Conservation (phyloP, 2,888 invertebrate genomes). For the Tetrapedia diversipes region DNA sequence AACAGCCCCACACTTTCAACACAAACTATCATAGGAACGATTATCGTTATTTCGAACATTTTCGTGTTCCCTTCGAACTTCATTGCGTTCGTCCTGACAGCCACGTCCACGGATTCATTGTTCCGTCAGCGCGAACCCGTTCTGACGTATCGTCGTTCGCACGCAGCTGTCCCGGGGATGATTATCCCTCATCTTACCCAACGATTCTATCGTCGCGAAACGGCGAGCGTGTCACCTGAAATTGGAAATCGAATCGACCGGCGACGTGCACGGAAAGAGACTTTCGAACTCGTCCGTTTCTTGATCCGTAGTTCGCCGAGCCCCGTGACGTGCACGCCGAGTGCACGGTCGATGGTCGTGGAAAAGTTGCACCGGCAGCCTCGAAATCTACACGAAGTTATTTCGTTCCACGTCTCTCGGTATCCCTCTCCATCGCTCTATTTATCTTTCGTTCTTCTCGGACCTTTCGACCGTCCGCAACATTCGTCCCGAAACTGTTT, state of each 20-base stretch:
- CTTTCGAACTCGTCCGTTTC: conserved; percentile 49
- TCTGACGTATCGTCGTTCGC: conserved; percentile 20
- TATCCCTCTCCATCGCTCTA: background rate
- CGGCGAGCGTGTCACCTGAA: conserved; percentile 48
- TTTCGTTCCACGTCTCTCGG: conserved; percentile 46
- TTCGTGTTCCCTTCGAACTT: too few species aligned
- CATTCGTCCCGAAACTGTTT: too few species aligned
- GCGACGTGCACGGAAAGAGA: conserved; percentile 9
- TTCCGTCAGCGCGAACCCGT: conserved; percentile 16
- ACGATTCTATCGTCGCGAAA: conserved; percentile 40
- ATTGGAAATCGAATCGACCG: conserved; percentile 60
- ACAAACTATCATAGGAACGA: background rate
- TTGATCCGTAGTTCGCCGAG: conserved; percentile 55
- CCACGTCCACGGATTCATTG: conserved; percentile 23
- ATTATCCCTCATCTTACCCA: conserved; percentile 39
- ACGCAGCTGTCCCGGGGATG: conserved; percentile 23
- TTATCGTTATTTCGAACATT: background rate
- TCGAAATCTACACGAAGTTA: conserved; percentile 43
- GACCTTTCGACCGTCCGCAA: too few species aligned
- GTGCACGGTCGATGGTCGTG: background rate
- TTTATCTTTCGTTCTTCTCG: too few species aligned
- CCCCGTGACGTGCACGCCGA: conserved; percentile 30
- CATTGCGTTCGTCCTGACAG: background rate
- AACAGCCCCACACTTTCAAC: too few species aligned
- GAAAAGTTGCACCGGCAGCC: conserved; percentile 29